A percentile compares a stretch with the other conserved stretches of the same genome.
Conservation (phyloP, 2,888 invertebrate genomes). For the Eurois occulta region DNA sequence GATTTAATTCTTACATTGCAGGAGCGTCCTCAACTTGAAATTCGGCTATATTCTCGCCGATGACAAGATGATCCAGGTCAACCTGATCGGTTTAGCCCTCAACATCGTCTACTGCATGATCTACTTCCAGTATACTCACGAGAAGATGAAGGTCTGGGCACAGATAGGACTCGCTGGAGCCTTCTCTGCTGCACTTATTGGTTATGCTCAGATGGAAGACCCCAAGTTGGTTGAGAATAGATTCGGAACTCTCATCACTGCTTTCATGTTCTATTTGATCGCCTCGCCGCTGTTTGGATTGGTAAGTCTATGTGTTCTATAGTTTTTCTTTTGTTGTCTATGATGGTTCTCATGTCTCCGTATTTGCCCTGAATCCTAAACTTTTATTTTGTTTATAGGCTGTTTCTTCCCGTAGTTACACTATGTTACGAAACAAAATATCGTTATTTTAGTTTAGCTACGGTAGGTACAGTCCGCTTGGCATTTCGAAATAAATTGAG, state of each 20-base stretch:
- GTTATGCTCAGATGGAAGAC: conserved; percentile 92
- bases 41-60: conserved; percentile 94
- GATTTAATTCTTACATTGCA: conserved; percentile 74
- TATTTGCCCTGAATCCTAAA: not conserved
- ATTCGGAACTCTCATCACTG: conserved; percentile 93
- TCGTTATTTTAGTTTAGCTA: no score
- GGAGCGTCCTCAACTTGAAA: conserved; percentile 94
- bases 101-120: conserved; percentile 92
- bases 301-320: conserved; percentile 85
- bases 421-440: not conserved
- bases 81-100: conserved; percentile 93
- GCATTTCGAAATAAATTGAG: not conserved
- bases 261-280: conserved; percentile 92
- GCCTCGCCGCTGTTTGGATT: conserved; percentile 93
- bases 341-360: not conserved
- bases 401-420: not conserved
- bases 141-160: conserved; percentile 89
- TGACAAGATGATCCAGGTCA: conserved; percentile 94
- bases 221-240: conserved; percentile 92
- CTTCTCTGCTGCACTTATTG: conserved; percentile 91
- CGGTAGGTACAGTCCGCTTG: not conserved
- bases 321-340: not conserved
- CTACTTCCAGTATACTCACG: conserved; percentile 92
- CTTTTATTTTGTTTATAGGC: not conserved
- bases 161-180: conserved; percentile 90